These are phyloP conservation scores for Phaethornis superciliosus DNA, from an alignment of 2,113 vertebrate genomes.

Conservation along the genomic window DNA sequence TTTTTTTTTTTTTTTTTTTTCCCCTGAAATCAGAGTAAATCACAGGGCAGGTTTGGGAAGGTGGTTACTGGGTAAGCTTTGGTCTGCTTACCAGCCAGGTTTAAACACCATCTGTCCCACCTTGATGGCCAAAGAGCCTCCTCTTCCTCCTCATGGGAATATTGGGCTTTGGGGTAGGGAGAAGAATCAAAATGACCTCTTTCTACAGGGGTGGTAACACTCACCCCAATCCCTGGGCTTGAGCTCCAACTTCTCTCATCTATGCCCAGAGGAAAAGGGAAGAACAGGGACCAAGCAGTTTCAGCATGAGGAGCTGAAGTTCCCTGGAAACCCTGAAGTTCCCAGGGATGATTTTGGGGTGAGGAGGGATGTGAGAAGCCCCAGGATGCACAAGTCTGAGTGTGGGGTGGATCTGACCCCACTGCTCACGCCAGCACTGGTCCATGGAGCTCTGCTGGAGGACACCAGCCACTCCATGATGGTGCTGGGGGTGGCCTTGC, in stretches of 20 bases:
- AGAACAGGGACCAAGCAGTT: no score
- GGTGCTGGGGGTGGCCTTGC: not conserved
- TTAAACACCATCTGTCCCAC: not conserved
- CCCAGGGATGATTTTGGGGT: not conserved
- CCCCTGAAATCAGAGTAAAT: not conserved
- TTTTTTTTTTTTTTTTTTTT: not conserved
- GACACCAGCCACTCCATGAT: not conserved
- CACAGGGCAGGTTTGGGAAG: conserved; percentile 19
- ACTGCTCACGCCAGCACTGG: accelerated
- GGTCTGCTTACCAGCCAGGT: not conserved
- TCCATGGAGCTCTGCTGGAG: not conserved
- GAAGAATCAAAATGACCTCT: not conserved
- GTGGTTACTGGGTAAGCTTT: not conserved
- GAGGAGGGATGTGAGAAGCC: not conserved
- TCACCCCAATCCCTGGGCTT: accelerated
- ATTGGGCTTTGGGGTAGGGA: not conserved
- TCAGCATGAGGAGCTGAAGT: not conserved
- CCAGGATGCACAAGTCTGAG: not conserved
- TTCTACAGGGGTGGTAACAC: not conserved
- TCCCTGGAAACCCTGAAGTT: not conserved
- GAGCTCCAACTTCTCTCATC: not conserved
- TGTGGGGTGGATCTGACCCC: accelerated
- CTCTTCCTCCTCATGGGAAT: not conserved
- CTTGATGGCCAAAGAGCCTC: not conserved
- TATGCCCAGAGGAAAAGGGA: not conserved